A percentile compares a stretch with the other conserved stretches of the same genome.
Conservation (phyloP, 2,797 vertebrate genomes). For the Rhodeus uyekii region DNA sequence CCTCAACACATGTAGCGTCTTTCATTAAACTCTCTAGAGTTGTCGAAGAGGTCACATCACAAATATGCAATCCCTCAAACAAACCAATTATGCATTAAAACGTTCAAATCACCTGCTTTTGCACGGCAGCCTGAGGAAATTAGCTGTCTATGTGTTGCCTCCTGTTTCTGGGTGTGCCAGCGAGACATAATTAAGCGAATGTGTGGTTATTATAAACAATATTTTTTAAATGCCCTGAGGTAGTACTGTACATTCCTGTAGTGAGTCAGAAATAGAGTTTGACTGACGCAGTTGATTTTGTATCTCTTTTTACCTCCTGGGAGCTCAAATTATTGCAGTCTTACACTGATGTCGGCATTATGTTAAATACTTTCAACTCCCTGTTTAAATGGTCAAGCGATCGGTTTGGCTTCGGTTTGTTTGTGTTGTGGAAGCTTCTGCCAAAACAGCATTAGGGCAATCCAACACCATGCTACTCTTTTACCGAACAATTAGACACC, state of each 20-base stretch:
- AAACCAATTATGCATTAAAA: neutral
- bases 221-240: neutral
- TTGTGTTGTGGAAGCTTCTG: slow-evolving; percentile 52
- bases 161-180: neutral
- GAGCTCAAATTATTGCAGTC: neutral
- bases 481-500: slow-evolving; percentile 20
- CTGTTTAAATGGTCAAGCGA: slow-evolving; percentile 36
- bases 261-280: neutral
- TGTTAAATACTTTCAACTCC: slow-evolving; percentile 23
- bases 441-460: slow-evolving; percentile 55
- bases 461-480: slow-evolving; percentile 57
- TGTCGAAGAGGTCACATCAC: neutral
- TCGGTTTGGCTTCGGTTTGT: slow-evolving; percentile 28
- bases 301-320: neutral
- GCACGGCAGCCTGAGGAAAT: slow-evolving; percentile 1
- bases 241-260: neutral
- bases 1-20: neutral
- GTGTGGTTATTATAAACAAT: neutral
- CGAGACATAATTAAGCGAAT: neutral
- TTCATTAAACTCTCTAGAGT: neutral
- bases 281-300: neutral
- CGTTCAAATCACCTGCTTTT: neutral
- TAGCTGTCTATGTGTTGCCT: neutral
- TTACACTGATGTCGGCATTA: neutral
- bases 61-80: neutral